A percentile compares a stretch with the other conserved stretches of the same genome.
phyloP scores from a whole-genome alignment of 2,113 vertebrate species.

The Vombatus ursinus region DNA sequence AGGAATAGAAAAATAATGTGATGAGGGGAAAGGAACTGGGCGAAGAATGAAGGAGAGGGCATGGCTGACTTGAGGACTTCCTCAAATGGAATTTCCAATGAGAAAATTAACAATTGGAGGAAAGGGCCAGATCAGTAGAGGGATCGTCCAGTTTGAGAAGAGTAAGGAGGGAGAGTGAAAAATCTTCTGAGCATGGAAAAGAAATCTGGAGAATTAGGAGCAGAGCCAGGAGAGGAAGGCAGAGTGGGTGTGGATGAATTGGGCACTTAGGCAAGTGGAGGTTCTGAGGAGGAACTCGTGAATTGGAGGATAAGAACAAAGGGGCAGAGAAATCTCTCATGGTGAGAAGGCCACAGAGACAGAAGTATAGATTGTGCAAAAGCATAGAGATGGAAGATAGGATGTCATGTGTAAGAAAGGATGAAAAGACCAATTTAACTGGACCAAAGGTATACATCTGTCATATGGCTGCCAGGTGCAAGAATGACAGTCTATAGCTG shows the following conservation, averaged over 20 bases:
- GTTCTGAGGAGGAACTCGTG: not conserved
- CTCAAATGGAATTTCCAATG: too few species aligned
- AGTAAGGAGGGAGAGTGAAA: not conserved
- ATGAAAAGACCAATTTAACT: not conserved
- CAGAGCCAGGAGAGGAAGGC: not conserved
- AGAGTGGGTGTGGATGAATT: not conserved
- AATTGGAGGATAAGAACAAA: not conserved
- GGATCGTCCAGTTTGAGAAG: too few species aligned
- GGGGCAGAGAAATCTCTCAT: not conserved
- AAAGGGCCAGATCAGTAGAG: too few species aligned
- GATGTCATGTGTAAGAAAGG: not conserved
- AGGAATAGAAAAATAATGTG: too few species aligned
- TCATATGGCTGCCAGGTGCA: not conserved
- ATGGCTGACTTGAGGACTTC: too few species aligned
- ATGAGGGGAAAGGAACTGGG: too few species aligned
- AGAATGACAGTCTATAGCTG: not conserved
- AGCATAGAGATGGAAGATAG: not conserved
- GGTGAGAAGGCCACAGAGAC: not conserved
- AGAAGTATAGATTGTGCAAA: not conserved
- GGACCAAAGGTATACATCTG: not conserved
- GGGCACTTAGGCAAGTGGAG: not conserved
- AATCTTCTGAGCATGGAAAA: not conserved
- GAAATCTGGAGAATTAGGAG: not conserved
- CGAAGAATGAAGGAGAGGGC: too few species aligned
- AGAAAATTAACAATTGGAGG: too few species aligned